These are phyloP conservation scores for Agonopterix arenella DNA, from an alignment of 2,888 invertebrate species.

Conservation along the genomic window DNA sequence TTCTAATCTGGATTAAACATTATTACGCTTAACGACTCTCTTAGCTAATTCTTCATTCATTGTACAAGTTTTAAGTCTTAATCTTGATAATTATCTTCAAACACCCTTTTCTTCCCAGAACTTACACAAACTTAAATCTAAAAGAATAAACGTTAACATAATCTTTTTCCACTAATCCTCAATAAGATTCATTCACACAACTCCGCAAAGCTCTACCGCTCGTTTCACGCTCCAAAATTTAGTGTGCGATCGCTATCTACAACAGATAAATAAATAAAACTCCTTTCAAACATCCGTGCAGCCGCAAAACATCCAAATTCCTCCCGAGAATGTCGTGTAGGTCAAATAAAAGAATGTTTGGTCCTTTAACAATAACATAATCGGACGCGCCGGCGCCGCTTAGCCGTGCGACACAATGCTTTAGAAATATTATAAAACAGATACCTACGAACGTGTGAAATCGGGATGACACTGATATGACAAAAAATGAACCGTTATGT, in stretches of 20 bases:
- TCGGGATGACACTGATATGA: constrained; percentile 51
- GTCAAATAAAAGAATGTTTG: constrained; percentile 67
- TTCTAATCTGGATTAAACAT: no score
- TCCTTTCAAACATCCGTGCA: constrained; percentile 36
- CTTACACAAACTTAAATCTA: no score
- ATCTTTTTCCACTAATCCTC: constrained; percentile 3
- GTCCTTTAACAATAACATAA: constrained; percentile 67
- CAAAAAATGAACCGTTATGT: constrained; percentile 21
- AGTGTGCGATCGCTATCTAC: constrained; percentile 2
- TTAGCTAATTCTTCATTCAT: no score
- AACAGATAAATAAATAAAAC: constrained; percentile 25
- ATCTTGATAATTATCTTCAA: no score
- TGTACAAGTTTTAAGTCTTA: no score
- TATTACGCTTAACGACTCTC: no score
- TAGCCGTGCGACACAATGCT: constrained; percentile 40
- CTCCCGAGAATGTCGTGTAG: constrained; percentile 53
- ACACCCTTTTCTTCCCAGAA: no score
- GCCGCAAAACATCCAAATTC: constrained; percentile 53
- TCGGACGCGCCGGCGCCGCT: constrained; percentile 66
- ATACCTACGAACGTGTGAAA: constrained; percentile 62
- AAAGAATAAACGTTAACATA: background rate
- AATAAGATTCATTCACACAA: constrained; percentile 2
- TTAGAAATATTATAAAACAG: constrained; percentile 50
- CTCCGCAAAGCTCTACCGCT: background rate
- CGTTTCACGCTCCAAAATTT: constrained; percentile 5